Evolutionary conservation across 2,888 invertebrate species (phyloP).

Genomic region (Patella ulyssiponensis): DNA sequence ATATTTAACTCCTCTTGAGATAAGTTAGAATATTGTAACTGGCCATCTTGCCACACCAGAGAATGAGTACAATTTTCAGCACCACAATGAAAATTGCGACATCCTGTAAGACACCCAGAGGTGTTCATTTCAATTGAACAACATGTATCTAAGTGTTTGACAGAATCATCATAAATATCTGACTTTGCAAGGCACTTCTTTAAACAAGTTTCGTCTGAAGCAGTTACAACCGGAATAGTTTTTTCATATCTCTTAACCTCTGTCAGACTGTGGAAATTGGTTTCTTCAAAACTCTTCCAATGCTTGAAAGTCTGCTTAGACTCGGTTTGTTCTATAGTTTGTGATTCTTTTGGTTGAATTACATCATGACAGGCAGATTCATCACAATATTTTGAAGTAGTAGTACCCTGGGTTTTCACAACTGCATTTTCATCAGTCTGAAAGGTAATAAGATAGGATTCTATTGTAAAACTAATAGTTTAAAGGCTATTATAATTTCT

Average conservation of each 20-base stretch:
- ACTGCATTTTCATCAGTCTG: too few species aligned
- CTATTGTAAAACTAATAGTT: too few species aligned
- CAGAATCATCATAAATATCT: background rate
- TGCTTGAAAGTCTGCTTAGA: background rate
- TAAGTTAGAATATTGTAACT: background rate
- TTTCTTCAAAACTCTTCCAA: background rate
- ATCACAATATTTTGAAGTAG: too few species aligned
- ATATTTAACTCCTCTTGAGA: background rate
- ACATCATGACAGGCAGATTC: too few species aligned
- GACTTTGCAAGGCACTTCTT: background rate
- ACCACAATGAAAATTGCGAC: background rate
- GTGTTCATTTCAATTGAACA: background rate
- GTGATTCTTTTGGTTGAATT: too few species aligned
- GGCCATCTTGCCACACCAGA: background rate
- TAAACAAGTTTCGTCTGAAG: background rate
- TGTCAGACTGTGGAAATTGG: background rate
- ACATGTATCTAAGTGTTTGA: background rate
- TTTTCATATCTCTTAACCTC: background rate
- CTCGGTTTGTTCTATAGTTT: too few species aligned
- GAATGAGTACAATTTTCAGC: slow-evolving; percentile 1
- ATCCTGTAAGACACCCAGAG: background rate
- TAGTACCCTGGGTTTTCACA: too few species aligned
- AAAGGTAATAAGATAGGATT: too few species aligned
- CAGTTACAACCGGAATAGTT: background rate
- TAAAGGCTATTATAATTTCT: too few species aligned